phyloP scores from a whole-genome alignment of 1,140 invertebrate species.

The Caligus rogercresseyi region DNA sequence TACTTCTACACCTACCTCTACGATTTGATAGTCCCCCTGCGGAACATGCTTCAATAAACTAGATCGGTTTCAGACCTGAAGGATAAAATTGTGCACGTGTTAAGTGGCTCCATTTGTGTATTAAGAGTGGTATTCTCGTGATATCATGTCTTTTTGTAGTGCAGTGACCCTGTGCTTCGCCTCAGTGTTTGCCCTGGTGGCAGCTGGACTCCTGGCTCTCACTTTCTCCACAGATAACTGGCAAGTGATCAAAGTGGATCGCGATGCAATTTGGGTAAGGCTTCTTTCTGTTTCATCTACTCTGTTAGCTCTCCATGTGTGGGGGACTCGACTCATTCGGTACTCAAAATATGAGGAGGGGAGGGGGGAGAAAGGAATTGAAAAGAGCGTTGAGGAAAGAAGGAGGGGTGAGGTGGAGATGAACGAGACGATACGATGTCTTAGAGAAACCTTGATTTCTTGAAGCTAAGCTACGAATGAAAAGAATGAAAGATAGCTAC shows the following conservation, averaged over 20 bases:
- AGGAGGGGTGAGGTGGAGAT: not conserved
- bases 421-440: not conserved
- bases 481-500: too few species aligned
- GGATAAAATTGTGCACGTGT: too few species aligned
- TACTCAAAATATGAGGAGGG: too few species aligned
- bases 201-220: conserved; percentile 70
- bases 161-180: conserved; percentile 81
- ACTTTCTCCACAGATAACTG: conserved; percentile 89
- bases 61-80: too few species aligned
- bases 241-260: conserved; percentile 74
- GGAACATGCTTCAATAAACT: too few species aligned
- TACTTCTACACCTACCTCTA: too few species aligned
- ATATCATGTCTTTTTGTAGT: conserved; percentile 41
- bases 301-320: not conserved
- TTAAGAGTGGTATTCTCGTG: not conserved
- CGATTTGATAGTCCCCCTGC: too few species aligned
- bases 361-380: too few species aligned
- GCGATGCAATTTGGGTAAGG: conserved; percentile 60
- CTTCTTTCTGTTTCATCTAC: not conserved
- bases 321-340: too few species aligned
- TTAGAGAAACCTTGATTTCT: not conserved
- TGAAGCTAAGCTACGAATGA: too few species aligned
- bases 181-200: conserved; percentile 78
- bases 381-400: not conserved
- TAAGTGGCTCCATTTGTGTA: too few species aligned